These are phyloP conservation scores for Pelobates cultripes DNA, from an alignment of 2,797 vertebrate genomes.

Conservation along the genomic window DNA sequence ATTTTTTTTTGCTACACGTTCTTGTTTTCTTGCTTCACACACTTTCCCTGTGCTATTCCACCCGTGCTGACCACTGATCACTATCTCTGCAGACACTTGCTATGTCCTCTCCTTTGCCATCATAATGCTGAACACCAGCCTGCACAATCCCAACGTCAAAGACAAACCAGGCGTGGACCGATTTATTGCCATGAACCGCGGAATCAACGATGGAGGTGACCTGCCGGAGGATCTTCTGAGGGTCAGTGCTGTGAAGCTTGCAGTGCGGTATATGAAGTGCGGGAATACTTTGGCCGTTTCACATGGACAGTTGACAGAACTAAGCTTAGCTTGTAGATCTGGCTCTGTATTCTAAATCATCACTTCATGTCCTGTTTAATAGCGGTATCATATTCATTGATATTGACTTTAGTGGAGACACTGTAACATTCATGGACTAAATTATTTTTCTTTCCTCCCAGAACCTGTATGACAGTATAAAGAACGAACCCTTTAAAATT, in stretches of 20 bases:
- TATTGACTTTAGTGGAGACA: too few species aligned
- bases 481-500: conserved; percentile 93
- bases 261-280: neutral
- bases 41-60: too few species aligned
- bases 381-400: too few species aligned
- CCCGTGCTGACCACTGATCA: conserved; percentile 45
- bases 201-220: conserved; percentile 92
- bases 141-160: conserved; percentile 90
- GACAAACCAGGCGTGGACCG: conserved; percentile 90
- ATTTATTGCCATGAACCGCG: conserved; percentile 93
- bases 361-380: too few species aligned
- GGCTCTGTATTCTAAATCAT: too few species aligned
- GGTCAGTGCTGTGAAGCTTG: conserved; percentile 67
- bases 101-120: conserved; percentile 73
- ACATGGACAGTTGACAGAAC: neutral
- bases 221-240: conserved; percentile 91
- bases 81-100: conserved; percentile 66
- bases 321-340: neutral
- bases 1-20: neutral
- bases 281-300: too few species aligned
- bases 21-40: neutral
- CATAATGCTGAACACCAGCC: conserved; percentile 76
- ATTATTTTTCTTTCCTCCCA: conserved; percentile 46
- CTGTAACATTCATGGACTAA: neutral
- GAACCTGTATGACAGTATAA: conserved; percentile 91